Percentiles rank a stretch among this genome's conserved stretches.
Evolutionary conservation across 53 echinoderm and acorn worm genomes (phyloP).

Genomic region (Hippasteria phrygiana): DNA sequence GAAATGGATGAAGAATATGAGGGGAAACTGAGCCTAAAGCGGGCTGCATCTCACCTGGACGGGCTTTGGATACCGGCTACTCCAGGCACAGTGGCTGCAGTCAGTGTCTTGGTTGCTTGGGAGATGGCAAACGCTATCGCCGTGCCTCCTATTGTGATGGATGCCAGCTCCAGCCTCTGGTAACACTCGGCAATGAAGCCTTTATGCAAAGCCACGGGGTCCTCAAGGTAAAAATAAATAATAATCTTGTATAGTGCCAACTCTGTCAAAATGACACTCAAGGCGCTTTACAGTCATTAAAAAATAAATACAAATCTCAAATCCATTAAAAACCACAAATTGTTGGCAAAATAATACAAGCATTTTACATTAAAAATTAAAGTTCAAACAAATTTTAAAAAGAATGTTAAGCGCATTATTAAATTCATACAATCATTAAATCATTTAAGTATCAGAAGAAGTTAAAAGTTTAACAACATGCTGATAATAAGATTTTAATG

Average conservation of each 20-base stretch:
- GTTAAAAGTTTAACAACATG: too few relatives aligned
- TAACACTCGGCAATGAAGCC: constrained; percentile 95
- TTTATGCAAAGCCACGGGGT: constrained; percentile 92
- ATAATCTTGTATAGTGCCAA: too few relatives aligned
- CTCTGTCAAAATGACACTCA: too few relatives aligned
- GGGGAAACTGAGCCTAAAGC: not conserved
- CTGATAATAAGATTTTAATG: too few relatives aligned
- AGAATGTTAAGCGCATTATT: too few relatives aligned
- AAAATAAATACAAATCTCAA: too few relatives aligned
- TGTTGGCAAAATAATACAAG: too few relatives aligned
- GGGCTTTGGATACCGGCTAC: constrained; percentile 92
- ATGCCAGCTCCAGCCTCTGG: constrained; percentile 87
- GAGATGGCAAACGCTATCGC: constrained; percentile 92
- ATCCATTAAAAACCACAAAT: too few relatives aligned
- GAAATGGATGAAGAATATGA: not conserved
- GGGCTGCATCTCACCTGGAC: constrained; percentile 76
- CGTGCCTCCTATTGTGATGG: constrained; percentile 91
- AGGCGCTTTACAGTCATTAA: too few relatives aligned
- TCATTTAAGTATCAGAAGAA: too few relatives aligned
- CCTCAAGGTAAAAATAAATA: constrained; percentile 57
- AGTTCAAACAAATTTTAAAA: too few relatives aligned
- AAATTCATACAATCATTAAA: too few relatives aligned
- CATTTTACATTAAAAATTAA: not conserved
- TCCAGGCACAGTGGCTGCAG: constrained; percentile 93
- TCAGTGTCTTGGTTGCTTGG: constrained; percentile 91